Percentiles rank a stretch among this genome's conserved stretches.
Conservation (phyloP, 2,797 vertebrate genomes). For the Alcedo quadribrachys region DNA sequence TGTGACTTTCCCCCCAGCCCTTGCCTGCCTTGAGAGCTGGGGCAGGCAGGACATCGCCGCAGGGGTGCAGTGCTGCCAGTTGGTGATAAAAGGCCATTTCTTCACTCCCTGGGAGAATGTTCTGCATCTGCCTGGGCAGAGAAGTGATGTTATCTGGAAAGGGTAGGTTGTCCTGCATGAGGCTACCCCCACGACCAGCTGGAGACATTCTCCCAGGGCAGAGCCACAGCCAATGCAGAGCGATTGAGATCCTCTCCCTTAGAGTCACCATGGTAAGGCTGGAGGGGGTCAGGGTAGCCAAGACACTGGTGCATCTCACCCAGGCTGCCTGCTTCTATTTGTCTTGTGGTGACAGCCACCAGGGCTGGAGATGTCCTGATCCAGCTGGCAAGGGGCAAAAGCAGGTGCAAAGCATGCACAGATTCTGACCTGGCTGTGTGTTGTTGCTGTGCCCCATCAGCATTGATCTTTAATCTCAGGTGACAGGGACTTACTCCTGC, state of each 20-base stretch:
- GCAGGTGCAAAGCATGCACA: not conserved
- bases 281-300: too few species aligned
- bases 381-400: not conserved
- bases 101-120: accelerated
- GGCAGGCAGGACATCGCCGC: accelerated
- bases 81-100: not conserved
- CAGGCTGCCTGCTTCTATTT: not conserved
- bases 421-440: not conserved
- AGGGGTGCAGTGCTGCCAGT: not conserved
- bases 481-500: accelerated
- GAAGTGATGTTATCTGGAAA: not conserved
- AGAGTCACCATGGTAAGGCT: accelerated
- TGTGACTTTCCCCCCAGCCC: not conserved
- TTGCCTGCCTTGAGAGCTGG: not conserved
- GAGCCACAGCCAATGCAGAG: accelerated
- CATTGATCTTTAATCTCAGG: not conserved
- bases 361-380: accelerated
- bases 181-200: accelerated
- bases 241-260: accelerated
- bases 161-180: not conserved
- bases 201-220: accelerated
- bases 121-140: not conserved
- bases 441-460: accelerated
- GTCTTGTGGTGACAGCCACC: not conserved
- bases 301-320: accelerated